Percentiles rank a stretch among this genome's conserved stretches.
Evolutionary conservation across 2,113 vertebrate species (phyloP).

Genomic region (Bos indicus): DNA sequence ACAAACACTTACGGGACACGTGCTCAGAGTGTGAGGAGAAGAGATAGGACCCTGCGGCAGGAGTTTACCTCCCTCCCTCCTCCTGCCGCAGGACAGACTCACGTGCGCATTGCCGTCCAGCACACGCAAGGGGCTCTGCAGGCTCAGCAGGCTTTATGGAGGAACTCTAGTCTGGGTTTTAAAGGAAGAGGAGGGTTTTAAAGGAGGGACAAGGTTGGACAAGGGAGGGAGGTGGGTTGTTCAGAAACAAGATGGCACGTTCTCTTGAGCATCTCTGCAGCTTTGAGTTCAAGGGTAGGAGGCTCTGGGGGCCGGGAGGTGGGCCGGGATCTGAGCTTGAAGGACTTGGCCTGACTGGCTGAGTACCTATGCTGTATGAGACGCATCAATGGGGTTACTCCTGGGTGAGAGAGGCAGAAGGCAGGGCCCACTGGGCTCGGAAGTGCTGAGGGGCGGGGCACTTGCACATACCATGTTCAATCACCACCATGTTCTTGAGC

Average conservation of each 20-base stretch:
- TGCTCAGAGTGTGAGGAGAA: background rate
- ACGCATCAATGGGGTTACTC: background rate
- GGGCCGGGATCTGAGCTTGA: accelerated
- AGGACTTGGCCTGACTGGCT: background rate
- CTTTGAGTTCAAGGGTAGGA: background rate
- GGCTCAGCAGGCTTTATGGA: accelerated
- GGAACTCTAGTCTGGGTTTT: background rate
- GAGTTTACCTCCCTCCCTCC: background rate
- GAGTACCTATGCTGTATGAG: accelerated
- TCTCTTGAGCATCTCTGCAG: background rate
- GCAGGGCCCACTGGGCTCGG: accelerated
- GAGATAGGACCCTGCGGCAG: accelerated
- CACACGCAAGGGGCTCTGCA: background rate
- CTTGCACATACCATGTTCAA: background rate
- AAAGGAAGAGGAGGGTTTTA: background rate
- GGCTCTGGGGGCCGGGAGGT: too few species aligned
- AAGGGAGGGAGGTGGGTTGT: background rate
- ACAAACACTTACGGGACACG: background rate
- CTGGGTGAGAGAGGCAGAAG: background rate
- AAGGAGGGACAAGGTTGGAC: background rate
- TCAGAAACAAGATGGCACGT: accelerated
- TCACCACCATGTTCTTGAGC: background rate
- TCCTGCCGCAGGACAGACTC: background rate
- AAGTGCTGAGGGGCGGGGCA: background rate
- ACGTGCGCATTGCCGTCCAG: accelerated